Evolutionary conservation across 2,797 vertebrate species (phyloP), one percentile per base, ranked within the genome.

Genomic region (Centroberyx gerrardi): DNA sequence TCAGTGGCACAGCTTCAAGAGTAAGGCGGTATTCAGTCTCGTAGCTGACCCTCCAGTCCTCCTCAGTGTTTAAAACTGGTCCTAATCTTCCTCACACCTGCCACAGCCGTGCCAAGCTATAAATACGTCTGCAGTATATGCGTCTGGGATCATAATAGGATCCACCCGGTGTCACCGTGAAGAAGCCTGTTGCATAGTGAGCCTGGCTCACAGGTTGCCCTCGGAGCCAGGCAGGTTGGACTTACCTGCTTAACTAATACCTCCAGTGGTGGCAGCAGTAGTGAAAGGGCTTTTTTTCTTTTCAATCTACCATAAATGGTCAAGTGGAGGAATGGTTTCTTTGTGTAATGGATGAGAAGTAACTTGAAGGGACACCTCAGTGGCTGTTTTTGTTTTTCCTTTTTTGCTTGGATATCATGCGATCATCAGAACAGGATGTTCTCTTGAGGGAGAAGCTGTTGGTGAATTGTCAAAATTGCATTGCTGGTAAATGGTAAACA

Each of bases 51-150:
- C 69, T 42, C 10, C 22, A 54, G 52, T 58, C 52, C 60, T 59
- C 29, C 44, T 48, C 29, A 36, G 56, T 55, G 71, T 82, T 81
- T 55, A 76, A 74, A 85, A 70, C 80, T 33, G 62, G 66, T 38
- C 52, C 49, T 94, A 93, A 94, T 93, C 93, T 90, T 66, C 68
- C 69, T 49, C 78, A 87, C 91, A 93, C 91, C 90, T 93, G 91
- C 76, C 74, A 74, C 3, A 3, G 77, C 65, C 3, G 6, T 83
- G 77, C 80, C 69, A 80, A 64, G 82, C 86, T 91, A 90, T 92
- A 86, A 91, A 91, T 91, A 93, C 76, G 38, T 62, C 68, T 59
- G 8, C 44, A 48, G 54, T 18, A 18, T 66, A 44, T 76, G 51
- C 27, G 53, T 68, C 40, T 27, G 49, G 58, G 80, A 48, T 83